Conservation (phyloP, 2,888 invertebrate species). For the Drosophila incognita region DNA sequence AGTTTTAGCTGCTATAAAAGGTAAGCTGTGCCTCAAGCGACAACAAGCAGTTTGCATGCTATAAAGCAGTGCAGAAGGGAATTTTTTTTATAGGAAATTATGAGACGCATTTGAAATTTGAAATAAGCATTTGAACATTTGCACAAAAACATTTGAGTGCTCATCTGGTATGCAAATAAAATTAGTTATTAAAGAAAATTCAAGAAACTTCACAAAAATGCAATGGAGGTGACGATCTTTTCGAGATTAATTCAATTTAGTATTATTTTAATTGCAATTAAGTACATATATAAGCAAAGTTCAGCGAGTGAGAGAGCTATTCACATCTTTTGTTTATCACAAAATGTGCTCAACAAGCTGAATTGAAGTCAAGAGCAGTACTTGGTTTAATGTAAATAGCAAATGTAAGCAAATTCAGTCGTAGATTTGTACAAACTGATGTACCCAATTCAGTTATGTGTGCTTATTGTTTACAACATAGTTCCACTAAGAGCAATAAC, state of each 20-base stretch:
- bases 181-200: not conserved
- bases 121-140: too few relatives aligned
- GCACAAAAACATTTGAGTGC: not conserved
- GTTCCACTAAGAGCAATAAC: constrained; percentile 18
- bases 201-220: not conserved
- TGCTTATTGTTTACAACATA: constrained; percentile 65
- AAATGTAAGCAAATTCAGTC: constrained; percentile 14
- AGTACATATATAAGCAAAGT: not conserved
- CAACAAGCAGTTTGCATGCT: constrained; percentile 25
- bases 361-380: not conserved
- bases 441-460: constrained; percentile 54
- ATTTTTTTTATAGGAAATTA: not conserved
- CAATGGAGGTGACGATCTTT: too few relatives aligned
- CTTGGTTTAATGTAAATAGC: constrained; percentile 17
- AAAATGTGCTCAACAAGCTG: not conserved
- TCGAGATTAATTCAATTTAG: too few relatives aligned
- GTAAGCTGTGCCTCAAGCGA: not conserved
- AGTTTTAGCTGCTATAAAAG: constrained; percentile 14
- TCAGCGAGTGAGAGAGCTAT: not conserved
- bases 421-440: constrained; percentile 42
- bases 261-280: not conserved
- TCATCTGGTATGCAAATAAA: not conserved
- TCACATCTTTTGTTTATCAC: not conserved
- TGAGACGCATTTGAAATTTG: not conserved
- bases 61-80: constrained; percentile 31